Evolutionary conservation across 2,113 vertebrate genomes (phyloP), one percentile per base, ranked within the genome.

Genomic region (Pelvicachromis taeniatus): DNA sequence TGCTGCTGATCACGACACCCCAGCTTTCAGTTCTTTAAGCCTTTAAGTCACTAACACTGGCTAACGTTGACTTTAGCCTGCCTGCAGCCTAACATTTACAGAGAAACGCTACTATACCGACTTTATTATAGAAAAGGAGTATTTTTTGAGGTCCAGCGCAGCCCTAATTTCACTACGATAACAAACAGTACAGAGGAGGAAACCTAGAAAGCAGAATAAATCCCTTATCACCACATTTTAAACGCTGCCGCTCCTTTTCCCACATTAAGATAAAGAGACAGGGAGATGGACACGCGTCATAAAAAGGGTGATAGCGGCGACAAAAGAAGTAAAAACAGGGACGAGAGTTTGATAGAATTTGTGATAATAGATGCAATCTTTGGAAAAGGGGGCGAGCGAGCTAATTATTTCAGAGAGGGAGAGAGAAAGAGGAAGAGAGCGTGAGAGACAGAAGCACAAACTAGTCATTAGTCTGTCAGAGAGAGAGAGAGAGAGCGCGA

Each of bases 401-500:
- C 87, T 93, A 85, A 92, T 92, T 88, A 92, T 89, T 91, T 91
- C 78, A 83, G 80, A 90, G 40, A 68, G 56, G 19, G 63, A 12
- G 9, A 23, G 81, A 40, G 35, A 38, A 61, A 38, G 77, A 58
- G 55, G 87, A 85, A 21, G 38, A 6, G 79, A 63, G 75, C 1
- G 26, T 14, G 50, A 80, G 77, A 78, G n/a, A 70, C 65, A 75
- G 77, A 84, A 79, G 88, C 90, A 80, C 83, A 91, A 91, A 91
- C 90, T 91, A 90, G 91, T 95, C 92, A 95, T 95, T 95, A 95
- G 88, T 87, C 86, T 95, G 94, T 94, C 95, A 94, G 89, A 23
- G 82, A 92, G 89, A 89, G 86, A 88, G 53, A 54, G 78, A 89
- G 88, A 89, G 85, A 88, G 55, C 29, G 38, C 0, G 88, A 89